Conservation (phyloP, 2,113 vertebrate genomes). For the Sardina pilchardus region DNA sequence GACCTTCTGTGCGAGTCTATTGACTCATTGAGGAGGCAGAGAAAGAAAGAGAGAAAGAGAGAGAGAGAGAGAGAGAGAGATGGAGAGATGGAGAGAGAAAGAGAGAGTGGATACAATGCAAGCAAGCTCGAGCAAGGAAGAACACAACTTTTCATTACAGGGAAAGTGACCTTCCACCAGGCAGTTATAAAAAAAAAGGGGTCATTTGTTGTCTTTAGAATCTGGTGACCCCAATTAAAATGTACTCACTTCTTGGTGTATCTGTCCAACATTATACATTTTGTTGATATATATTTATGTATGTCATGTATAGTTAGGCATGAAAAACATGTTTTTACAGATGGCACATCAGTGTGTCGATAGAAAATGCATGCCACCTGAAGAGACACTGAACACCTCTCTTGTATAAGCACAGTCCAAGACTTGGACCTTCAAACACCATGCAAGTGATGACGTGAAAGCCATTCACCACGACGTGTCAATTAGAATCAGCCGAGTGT, state of each 20-base stretch:
- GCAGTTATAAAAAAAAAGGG: not conserved
- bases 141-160: conserved; percentile 41
- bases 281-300: too few species aligned
- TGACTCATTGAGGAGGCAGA: conserved; percentile 19
- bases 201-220: conserved; percentile 19
- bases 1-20: conserved; percentile 33
- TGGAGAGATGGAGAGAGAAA: not conserved
- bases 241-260: not conserved
- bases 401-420: not conserved
- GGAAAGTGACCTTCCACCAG: conserved; percentile 32
- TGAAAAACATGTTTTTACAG: too few species aligned
- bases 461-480: not conserved
- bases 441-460: not conserved
- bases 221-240: not conserved
- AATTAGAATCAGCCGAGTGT: not conserved
- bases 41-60: not conserved
- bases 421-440: not conserved
- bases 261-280: not conserved
- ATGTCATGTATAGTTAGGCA: too few species aligned
- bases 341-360: not conserved
- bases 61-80: not conserved
- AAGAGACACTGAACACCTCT: not conserved
- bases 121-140: conserved; percentile 28
- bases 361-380: not conserved
- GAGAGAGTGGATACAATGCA: conserved; percentile 20